phyloP scores from a whole-genome alignment of 2,888 invertebrate species.

The Epinotia brunnichana region DNA sequence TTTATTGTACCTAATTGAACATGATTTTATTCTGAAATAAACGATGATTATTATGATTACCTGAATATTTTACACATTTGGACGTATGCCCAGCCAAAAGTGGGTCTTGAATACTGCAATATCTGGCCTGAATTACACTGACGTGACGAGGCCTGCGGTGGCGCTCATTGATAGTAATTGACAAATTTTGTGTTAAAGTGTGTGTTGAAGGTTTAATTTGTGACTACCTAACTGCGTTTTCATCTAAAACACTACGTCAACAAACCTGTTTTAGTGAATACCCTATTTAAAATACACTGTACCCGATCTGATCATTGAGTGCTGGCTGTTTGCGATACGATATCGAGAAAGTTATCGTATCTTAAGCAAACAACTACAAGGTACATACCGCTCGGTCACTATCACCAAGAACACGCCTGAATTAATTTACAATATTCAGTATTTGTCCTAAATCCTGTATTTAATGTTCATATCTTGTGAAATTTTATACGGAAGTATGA shows the following conservation, averaged over 20 bases:
- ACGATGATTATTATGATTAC: too few relatives aligned
- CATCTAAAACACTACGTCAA: not conserved
- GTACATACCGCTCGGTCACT: conserved; percentile 28
- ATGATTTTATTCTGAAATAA: too few relatives aligned
- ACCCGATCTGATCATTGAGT: not conserved
- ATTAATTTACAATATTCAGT: not conserved
- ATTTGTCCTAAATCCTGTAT: not conserved
- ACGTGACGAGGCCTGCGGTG: too few relatives aligned
- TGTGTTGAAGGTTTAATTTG: too few relatives aligned
- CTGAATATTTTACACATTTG: too few relatives aligned
- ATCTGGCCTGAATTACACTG: too few relatives aligned
- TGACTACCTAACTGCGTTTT: not conserved
- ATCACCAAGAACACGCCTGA: conserved; percentile 21
- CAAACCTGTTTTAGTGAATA: not conserved
- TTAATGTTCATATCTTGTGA: not conserved
- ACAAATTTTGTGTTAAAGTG: too few relatives aligned
- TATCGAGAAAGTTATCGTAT: conserved; percentile 43
- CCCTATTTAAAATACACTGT: not conserved
- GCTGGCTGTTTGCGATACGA: conserved; percentile 28
- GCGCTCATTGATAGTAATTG: too few relatives aligned
- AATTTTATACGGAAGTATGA: too few relatives aligned
- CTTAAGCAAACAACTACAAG: conserved; percentile 38
- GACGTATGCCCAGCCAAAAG: too few relatives aligned
- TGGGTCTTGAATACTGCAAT: too few relatives aligned
- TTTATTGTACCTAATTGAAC: too few relatives aligned